Base-by-base conservation (phyloP, 2,113 vertebrate species). In the Ctenodactylus gundi region DNA sequence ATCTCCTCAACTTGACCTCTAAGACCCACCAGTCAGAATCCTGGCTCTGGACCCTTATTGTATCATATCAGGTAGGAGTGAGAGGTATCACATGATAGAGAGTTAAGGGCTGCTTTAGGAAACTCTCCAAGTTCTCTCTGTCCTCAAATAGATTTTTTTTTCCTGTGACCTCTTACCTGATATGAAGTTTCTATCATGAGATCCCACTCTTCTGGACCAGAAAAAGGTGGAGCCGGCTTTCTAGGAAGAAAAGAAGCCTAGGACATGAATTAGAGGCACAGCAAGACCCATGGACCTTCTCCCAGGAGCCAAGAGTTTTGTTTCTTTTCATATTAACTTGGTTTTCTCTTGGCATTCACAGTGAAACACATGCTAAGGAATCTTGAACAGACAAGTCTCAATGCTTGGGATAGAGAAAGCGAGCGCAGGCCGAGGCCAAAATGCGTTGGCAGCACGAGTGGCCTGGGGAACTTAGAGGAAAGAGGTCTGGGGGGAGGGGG, bases 261-360 rank as follows among this genome's bases (percentile, higher is more conserved):
- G 21, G 10, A 39, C 65, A 3, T 65, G 67, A 57, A 87, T 18
- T 78, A 73, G 85, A 68, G 85, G 39, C 25, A 31, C 1, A 73
- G 14, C 3, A 1, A 94, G n/a, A 76, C n/a, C 23, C 9, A 6
- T 58, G 55, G 72, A 55, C 41, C n/a, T 88, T 55, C 53, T 46
- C n/a, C 34, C 34, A 77, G 65, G 60, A 75, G 68, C 39, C 80
- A 95, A 87, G 65, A 49, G 5, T 55, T 86, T 78, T n/a, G 39
- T 80, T 93, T 89, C 64, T 72, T 75, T 90, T 82, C 55, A 67
- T 77, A 93, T 65, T 57, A 75, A 39, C 46, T 82, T 88, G 86
- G 76, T 82, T 94, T 92, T 91, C 70, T 75, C 94, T 92, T 94
- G 91, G 88, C n/a, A 81, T 29, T 21, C 17, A 58, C 13, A 39